phyloP scores from a whole-genome alignment of 2,797 vertebrate species.

The Brachymystax lenok region DNA sequence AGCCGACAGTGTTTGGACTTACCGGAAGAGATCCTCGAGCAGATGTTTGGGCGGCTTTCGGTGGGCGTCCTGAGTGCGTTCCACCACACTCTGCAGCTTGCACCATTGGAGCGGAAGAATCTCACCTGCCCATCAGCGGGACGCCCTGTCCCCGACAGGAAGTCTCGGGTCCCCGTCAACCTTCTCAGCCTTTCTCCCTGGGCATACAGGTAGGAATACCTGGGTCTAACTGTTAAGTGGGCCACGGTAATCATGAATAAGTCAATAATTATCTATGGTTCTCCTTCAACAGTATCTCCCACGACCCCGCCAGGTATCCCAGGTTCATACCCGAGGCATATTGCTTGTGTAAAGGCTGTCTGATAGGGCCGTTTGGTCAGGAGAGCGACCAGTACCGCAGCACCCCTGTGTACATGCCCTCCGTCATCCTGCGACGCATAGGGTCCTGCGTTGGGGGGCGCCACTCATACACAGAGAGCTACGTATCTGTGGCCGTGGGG shows the following conservation, averaged over 20 bases:
- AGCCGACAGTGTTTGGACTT: constrained; percentile 82
- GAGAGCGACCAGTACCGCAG: constrained; percentile 86
- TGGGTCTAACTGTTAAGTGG: neutral
- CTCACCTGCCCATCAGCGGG: constrained; percentile 79
- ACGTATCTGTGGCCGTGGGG: constrained; percentile 87
- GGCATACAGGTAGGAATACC: constrained; percentile 79
- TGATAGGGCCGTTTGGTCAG: constrained; percentile 76
- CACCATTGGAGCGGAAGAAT: constrained; percentile 82
- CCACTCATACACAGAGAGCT: constrained; percentile 84
- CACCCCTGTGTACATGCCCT: constrained; percentile 84
- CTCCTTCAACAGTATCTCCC: constrained; percentile 78
- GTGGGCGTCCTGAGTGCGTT: constrained; percentile 92
- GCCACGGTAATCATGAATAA: neutral
- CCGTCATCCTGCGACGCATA: constrained; percentile 84
- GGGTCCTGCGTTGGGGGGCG: constrained; percentile 81
- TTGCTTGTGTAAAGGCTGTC: constrained; percentile 91
- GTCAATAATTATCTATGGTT: neutral
- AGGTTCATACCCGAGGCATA: constrained; percentile 92
- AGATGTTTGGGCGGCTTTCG: constrained; percentile 89
- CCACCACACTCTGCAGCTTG: constrained; percentile 91
- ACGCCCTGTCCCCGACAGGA: constrained; percentile 61
- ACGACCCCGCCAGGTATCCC: constrained; percentile 84
- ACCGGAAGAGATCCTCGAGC: constrained; percentile 91
- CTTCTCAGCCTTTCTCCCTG: constrained; percentile 91
- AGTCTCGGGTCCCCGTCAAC: constrained; percentile 83